Evolutionary conservation across 2,888 invertebrate species (phyloP).

Genomic region (Notodonta dromedarius): DNA sequence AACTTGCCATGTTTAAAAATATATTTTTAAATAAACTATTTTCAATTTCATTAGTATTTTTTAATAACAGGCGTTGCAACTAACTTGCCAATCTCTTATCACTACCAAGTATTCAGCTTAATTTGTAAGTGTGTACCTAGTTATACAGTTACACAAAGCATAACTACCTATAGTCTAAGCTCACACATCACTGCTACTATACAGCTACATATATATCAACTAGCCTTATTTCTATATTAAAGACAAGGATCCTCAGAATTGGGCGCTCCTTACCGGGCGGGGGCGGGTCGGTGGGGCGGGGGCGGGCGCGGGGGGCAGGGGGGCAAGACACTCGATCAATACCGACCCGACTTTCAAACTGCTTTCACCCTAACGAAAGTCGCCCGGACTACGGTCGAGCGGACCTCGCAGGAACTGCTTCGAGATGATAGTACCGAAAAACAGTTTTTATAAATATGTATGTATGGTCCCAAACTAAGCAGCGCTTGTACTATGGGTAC

Average conservation of each 20-base stretch:
- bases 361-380: constrained; percentile 84
- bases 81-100: constrained; percentile 1
- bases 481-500: too few species aligned
- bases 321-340: constrained; percentile 83
- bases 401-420: constrained; percentile 49
- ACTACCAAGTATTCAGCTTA: not conserved
- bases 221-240: constrained; percentile 52
- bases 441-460: too few species aligned
- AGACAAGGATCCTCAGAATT: constrained; percentile 71
- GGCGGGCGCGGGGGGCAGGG: constrained; percentile 51
- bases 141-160: too few species aligned
- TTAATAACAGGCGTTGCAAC: not conserved
- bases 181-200: not conserved
- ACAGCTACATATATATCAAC: constrained; percentile 7
- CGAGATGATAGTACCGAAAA: constrained; percentile 53
- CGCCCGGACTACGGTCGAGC: constrained; percentile 76
- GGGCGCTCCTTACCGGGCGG: constrained; percentile 68
- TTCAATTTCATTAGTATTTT: not conserved
- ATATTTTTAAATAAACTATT: not conserved
- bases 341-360: constrained; percentile 84
- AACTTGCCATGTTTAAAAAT: not conserved
- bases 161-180: not conserved
- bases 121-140: too few species aligned
- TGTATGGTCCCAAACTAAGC: too few species aligned
- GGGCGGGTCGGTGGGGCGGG: constrained; percentile 31